These are phyloP conservation scores for Theristus sp. DNA, from an alignment of 2,888 invertebrate genomes.

Conservation along the genomic window DNA sequence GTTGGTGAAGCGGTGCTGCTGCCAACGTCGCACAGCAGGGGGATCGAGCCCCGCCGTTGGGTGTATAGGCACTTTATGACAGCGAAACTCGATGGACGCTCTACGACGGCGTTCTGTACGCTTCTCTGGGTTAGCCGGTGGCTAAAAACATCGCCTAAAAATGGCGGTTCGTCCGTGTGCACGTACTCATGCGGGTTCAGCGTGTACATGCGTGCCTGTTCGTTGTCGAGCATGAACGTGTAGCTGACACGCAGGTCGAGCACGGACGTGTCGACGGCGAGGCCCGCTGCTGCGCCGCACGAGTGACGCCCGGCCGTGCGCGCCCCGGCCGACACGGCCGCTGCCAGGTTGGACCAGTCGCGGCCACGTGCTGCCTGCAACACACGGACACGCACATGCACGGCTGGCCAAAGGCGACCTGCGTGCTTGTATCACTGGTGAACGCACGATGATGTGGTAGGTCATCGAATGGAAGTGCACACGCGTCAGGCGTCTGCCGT, in stretches of 20 bases:
- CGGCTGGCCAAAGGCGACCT: too few species aligned
- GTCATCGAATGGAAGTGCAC: constrained; percentile 37
- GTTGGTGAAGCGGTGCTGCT: too few species aligned
- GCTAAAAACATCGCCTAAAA: too few species aligned
- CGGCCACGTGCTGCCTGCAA: constrained; percentile 19
- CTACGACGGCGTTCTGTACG: too few species aligned
- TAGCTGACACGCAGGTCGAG: constrained; percentile 28
- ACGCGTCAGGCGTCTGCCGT: constrained; percentile 29
- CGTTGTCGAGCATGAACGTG: constrained; percentile 25
- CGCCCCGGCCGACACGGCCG: constrained; percentile 35
- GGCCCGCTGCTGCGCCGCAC: constrained; percentile 20
- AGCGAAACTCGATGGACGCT: too few species aligned
- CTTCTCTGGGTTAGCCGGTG: too few species aligned
- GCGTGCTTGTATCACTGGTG: too few species aligned
- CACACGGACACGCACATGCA: too few species aligned
- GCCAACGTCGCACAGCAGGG: too few species aligned
- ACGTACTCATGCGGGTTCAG: constrained; percentile 23
- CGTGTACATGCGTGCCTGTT: constrained; percentile 19
- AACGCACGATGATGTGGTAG: constrained; percentile 33
- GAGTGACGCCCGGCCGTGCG: constrained; percentile 32
- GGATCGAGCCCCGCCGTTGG: too few species aligned
- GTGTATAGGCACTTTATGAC: too few species aligned
- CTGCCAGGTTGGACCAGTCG: constrained; percentile 32
- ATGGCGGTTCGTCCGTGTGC: too few species aligned
- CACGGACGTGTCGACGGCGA: constrained; percentile 18